phyloP scores from a whole-genome alignment of 2,797 vertebrate species.

The Psittacula echo region DNA sequence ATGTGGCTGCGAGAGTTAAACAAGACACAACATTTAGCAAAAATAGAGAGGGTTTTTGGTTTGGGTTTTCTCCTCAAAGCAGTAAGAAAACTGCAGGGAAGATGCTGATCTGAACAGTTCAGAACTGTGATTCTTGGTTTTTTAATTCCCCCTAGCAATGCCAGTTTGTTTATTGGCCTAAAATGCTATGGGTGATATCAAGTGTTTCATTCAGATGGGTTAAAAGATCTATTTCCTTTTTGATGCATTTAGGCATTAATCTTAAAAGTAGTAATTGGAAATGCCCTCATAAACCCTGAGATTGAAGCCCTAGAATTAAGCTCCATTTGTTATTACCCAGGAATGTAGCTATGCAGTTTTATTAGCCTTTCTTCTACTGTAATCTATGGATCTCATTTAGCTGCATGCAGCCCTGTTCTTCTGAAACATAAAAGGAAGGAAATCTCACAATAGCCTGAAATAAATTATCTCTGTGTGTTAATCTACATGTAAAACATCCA shows the following conservation, averaged over 20 bases:
- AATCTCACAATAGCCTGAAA: slow-evolving; percentile 49
- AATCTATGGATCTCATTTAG: slow-evolving; percentile 66
- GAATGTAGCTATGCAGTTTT: slow-evolving; percentile 36
- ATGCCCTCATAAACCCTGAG: slow-evolving; percentile 20
- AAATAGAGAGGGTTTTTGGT: background rate
- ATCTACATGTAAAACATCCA: slow-evolving; percentile 60
- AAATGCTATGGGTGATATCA: background rate
- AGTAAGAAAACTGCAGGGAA: background rate
- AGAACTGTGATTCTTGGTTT: background rate
- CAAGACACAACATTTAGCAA: background rate
- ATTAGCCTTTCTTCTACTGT: slow-evolving; percentile 55
- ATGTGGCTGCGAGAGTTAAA: background rate
- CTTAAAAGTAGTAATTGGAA: slow-evolving; percentile 19
- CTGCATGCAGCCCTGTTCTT: slow-evolving; percentile 35
- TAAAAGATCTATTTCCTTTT: background rate
- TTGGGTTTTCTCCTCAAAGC: background rate
- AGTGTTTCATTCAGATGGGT: background rate
- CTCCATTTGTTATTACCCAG: slow-evolving; percentile 9
- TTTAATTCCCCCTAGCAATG: background rate
- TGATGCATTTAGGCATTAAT: slow-evolving; percentile 11
- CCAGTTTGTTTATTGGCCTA: background rate
- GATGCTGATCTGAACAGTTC: background rate
- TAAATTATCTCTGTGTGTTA: slow-evolving; percentile 67
- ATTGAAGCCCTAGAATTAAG: slow-evolving; percentile 16
- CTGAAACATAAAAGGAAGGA: slow-evolving; percentile 37